Base-by-base conservation (phyloP, 2,888 invertebrate species). In the Lottia scabra region DNA sequence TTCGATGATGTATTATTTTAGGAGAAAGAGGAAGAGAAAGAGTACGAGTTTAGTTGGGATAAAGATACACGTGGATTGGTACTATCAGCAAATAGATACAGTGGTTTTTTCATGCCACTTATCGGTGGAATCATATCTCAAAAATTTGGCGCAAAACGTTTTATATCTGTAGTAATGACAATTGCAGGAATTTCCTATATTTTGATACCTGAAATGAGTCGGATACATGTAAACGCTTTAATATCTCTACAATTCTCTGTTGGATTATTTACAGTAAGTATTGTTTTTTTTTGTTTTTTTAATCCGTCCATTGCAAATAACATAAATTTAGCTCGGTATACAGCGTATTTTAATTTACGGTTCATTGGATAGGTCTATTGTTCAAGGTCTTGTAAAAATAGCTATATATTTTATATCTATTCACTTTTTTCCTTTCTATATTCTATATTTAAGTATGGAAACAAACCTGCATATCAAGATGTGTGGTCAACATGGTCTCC, bases 401-500 rank as follows among this genome's bases (percentile, higher is more conserved):
- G n/a, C n/a, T 38, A 8, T 38, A 10, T 30, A n/a, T 30, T 30
- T 30, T 4, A 5, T 30, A 30, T 5, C 5, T 30, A 4, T 5
- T 30, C 30, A 8, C 5, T 38, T 38, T 8, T 38, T 5, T 8
- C 5, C 5, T 10, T 12, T 56, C 16, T 56, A n/a, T 56, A 19
- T 56, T 12, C 23, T 23, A 5, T 19, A 12, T 56, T 56, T 13
- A 6, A 56, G 56, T 19, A 23, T 56, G 23, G 56, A 23, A 56
- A 56, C 23, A 56, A 23, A 12, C 19, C 56, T 23, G 56, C 56
- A 23, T 56, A 23, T 13, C 56, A 56, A 56, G 70, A 70, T 23
- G 19, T 64, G 12, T 64, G 63, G 44, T 44, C 70, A n/a, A 46
- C 30, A 30, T 70, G 70, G 69, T 43, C 70, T 15, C 70, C 70